phyloP scores from a whole-genome alignment of 1,140 invertebrate genomes.

The Drosophila obscura region DNA sequence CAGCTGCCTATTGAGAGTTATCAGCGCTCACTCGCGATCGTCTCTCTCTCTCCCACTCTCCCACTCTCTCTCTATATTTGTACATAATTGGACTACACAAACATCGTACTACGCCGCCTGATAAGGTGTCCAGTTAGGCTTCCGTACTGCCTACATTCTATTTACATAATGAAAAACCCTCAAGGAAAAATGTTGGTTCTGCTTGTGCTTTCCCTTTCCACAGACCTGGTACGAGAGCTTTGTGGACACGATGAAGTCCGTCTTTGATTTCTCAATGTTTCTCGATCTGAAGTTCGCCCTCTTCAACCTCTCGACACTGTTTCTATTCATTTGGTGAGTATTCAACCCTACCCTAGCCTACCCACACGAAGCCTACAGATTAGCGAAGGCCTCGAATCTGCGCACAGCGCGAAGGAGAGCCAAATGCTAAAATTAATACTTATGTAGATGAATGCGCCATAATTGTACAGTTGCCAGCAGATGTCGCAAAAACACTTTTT shows the following conservation, averaged over 20 bases:
- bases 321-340: slow-evolving; percentile 91
- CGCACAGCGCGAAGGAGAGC: slow-evolving; percentile 16
- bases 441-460: slow-evolving; percentile 9
- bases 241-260: slow-evolving; percentile 88
- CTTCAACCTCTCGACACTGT: slow-evolving; percentile 92
- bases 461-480: slow-evolving; percentile 28
- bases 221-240: slow-evolving; percentile 92
- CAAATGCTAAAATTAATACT: slow-evolving; percentile 17
- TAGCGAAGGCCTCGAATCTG: slow-evolving; percentile 30
- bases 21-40: slow-evolving; percentile 11
- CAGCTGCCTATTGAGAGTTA: slow-evolving; percentile 34
- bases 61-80: not conserved
- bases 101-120: slow-evolving; percentile 2
- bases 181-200: slow-evolving; percentile 19
- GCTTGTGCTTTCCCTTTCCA: slow-evolving; percentile 55
- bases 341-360: too few species aligned
- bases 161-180: too few species aligned
- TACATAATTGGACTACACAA: slow-evolving; percentile 8
- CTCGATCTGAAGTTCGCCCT: slow-evolving; percentile 91
- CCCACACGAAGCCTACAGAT: not conserved
- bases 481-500: slow-evolving; percentile 42
- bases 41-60: too few species aligned
- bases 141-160: slow-evolving; percentile 33
- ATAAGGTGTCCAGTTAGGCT: slow-evolving; percentile 28
- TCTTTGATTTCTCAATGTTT: slow-evolving; percentile 93